phyloP scores from a whole-genome alignment of 2,888 invertebrate species.

The Sphinx pinastri region DNA sequence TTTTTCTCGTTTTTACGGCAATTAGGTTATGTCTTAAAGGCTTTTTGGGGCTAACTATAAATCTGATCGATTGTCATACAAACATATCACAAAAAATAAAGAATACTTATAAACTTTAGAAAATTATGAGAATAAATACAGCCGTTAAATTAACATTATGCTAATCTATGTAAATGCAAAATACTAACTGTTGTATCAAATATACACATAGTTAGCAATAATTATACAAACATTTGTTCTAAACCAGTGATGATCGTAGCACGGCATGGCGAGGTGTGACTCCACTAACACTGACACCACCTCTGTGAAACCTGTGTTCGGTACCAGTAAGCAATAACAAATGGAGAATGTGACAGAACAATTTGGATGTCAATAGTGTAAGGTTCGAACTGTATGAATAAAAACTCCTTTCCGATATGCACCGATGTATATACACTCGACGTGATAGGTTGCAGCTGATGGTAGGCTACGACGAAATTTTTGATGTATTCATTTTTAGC shows the following conservation, averaged over 20 bases:
- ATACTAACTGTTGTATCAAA: neutral
- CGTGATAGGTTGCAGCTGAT: constrained; percentile 49
- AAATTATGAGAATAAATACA: no score
- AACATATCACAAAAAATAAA: no score
- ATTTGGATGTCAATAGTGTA: constrained; percentile 6
- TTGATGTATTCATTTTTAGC: constrained; percentile 62
- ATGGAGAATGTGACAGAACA: constrained; percentile 1
- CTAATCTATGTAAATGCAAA: neutral
- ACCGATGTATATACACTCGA: constrained; percentile 19
- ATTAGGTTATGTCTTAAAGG: no score
- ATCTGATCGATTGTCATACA: no score
- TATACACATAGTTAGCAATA: neutral
- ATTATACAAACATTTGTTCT: neutral
- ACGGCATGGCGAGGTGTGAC: neutral
- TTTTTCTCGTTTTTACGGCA: no score
- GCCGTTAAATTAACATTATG: neutral
- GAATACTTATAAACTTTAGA: no score
- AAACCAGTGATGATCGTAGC: neutral
- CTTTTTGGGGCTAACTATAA: no score
- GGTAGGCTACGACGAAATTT: constrained; percentile 43
- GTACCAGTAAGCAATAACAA: constrained; percentile 23
- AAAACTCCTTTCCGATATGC: neutral
- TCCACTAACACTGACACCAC: constrained; percentile 11
- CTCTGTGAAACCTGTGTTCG: constrained; percentile 15
- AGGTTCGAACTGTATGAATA: neutral